Base-by-base conservation (phyloP, 2,113 vertebrate species). In the Athene noctua region DNA sequence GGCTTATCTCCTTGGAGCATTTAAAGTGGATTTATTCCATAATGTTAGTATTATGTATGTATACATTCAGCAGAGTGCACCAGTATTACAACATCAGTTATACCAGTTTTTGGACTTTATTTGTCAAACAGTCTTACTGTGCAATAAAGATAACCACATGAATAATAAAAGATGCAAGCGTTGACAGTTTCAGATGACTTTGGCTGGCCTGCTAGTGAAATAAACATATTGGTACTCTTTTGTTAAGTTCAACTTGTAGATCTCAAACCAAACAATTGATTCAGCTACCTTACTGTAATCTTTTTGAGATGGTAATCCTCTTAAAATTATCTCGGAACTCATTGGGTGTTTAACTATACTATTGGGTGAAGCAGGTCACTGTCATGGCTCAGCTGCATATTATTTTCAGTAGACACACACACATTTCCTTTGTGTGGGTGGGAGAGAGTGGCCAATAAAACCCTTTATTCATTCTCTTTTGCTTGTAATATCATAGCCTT, bases 111-210 rank as follows among this genome's bases (percentile, higher is more conserved):
- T 91, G 20, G 40, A 71, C 75, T 91, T 94, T 34, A 27, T 93
- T 90, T 95, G 72, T 92, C 82, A 89, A 70, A 85, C 75, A 96
- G 4, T 95, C 87, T 86, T 97, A 38, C 16, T 87, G 70, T 95
- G 81, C 91, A 97, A 96, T 97, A 98, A 97, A 97, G 89, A 91
- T 38, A 79, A 81, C 61, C 72, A 71, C 73, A 61, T 57, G 87
- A 97, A 87, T 80, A 86, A 78, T 86, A 27, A 91, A 63, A 47
- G 25, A 38, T 40, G 20, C 80, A 94, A 58, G 29, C 88, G 52
- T 62, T 8, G 1, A 62, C 94, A 75, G 61, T 91, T 83, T 86
- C 75, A 58, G 65, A 68, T 13, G 3, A 34, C 68, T 91, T 84
- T 62, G 70, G n/a, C 25, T 66, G 1, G 1, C 12, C 66, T 63